Percentiles rank a stretch among this genome's conserved stretches.
Conservation (phyloP, 2,797 vertebrate species). For the Ctenopoma kingsleyae region DNA sequence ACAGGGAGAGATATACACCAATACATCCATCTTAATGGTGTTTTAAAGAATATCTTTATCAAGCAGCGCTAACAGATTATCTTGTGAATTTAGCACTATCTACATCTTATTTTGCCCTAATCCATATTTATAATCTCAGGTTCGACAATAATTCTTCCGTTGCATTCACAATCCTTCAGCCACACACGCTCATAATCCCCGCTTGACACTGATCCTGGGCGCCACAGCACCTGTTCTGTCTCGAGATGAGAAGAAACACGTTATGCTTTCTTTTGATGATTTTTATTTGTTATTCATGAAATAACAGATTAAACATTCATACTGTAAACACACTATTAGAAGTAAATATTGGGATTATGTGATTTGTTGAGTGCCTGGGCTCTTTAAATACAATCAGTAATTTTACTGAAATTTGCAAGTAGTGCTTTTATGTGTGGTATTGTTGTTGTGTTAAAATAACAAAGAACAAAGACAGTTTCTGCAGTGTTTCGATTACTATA, state of each 20-base stretch:
- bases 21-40: slow-evolving; percentile 49
- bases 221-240: slow-evolving; percentile 79
- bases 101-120: slow-evolving; percentile 75
- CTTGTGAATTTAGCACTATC: slow-evolving; percentile 78
- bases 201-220: slow-evolving; percentile 79
- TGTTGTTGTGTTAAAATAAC: slow-evolving; percentile 34
- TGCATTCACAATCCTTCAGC: slow-evolving; percentile 67
- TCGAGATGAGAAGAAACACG: slow-evolving; percentile 51
- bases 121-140: slow-evolving; percentile 80
- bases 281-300: slow-evolving; percentile 25
- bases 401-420: slow-evolving; percentile 7
- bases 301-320: slow-evolving; percentile 19
- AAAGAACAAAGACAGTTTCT: background rate
- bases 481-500: background rate
- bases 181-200: slow-evolving; percentile 79
- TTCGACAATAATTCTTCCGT: slow-evolving; percentile 66
- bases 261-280: slow-evolving; percentile 33
- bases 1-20: slow-evolving; percentile 6
- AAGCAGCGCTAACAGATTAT: slow-evolving; percentile 69
- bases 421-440: slow-evolving; percentile 5
- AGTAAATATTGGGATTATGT: slow-evolving; percentile 38
- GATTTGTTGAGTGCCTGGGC: slow-evolving; percentile 10
- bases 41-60: slow-evolving; percentile 68
- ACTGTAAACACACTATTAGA: slow-evolving; percentile 17
- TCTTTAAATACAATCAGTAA: slow-evolving; percentile 5